These are phyloP conservation scores for Cryptotis parvus DNA, from an alignment of 2,113 vertebrate genomes.

Conservation along the genomic window DNA sequence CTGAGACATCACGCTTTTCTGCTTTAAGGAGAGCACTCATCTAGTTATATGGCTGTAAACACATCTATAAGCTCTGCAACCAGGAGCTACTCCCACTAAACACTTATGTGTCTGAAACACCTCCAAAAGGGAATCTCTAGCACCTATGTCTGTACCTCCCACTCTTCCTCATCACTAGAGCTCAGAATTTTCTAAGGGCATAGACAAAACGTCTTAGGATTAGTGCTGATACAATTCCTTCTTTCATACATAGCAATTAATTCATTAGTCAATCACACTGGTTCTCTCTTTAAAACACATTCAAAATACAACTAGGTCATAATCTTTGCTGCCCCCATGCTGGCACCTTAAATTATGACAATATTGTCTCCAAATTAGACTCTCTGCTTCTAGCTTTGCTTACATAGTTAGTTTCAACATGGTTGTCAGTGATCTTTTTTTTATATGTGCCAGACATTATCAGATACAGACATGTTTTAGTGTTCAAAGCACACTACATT, in stretches of 20 bases:
- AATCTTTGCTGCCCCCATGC: neutral
- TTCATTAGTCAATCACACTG: neutral
- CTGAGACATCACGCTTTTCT: neutral
- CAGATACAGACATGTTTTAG: neutral
- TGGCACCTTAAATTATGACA: neutral
- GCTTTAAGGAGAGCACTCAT: neutral
- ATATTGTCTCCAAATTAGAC: neutral
- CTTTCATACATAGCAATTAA: neutral
- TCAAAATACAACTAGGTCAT: slow-evolving; percentile 11
- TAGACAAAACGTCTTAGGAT: neutral
- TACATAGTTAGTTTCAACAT: neutral
- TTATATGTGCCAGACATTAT: neutral
- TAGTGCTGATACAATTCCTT: slow-evolving; percentile 10
- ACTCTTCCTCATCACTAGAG: neutral
- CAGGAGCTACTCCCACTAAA: neutral
- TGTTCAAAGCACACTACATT: neutral
- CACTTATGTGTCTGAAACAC: neutral
- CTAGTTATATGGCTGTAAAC: slow-evolving; percentile 16
- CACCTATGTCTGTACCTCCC: neutral
- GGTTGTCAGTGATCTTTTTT: neutral
- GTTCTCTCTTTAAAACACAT: slow-evolving; percentile 11
- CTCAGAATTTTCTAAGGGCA: slow-evolving; percentile 19
- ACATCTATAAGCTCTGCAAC: neutral
- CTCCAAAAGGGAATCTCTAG: neutral
- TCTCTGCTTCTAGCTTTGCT: neutral